Evolutionary conservation across 2,888 invertebrate species (phyloP).

Genomic region (Spilarctia lutea): DNA sequence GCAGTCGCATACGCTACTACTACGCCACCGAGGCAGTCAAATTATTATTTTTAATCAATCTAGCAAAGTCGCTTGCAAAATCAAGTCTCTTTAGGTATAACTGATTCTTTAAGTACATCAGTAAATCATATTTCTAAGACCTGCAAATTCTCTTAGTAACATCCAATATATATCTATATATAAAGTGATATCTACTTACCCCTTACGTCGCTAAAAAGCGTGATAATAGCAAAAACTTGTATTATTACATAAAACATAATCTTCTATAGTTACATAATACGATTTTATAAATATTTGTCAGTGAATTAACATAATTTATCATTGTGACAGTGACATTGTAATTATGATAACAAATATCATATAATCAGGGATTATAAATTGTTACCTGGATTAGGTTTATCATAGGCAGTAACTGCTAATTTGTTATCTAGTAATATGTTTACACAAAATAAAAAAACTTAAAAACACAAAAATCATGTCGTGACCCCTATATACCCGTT

Average conservation of each 20-base stretch:
- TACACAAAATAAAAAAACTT: neutral
- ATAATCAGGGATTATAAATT: constrained; percentile 13
- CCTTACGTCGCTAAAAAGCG: neutral
- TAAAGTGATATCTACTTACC: neutral
- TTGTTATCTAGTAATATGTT: neutral
- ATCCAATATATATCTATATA: neutral
- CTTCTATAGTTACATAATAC: neutral
- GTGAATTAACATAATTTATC: constrained; percentile 1
- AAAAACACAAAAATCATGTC: too few species aligned
- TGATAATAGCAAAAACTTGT: neutral
- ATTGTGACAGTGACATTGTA: constrained; percentile 16
- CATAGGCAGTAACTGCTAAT: constrained; percentile 3
- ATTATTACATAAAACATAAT: neutral
- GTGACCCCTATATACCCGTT: too few species aligned
- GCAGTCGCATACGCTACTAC: too few species aligned
- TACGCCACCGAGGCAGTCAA: too few species aligned
- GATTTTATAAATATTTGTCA: neutral
- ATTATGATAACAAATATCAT: constrained; percentile 15
- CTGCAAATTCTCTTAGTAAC: neutral
- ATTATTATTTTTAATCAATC: too few species aligned
- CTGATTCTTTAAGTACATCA: neutral
- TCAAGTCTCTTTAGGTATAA: neutral
- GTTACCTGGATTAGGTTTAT: constrained; percentile 5
- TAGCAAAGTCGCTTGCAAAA: too few species aligned
- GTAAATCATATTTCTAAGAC: neutral